A percentile compares a stretch with the other conserved stretches of the same genome.
phyloP scores from a whole-genome alignment of 2,113 vertebrate species.

The Marmota flaviventris region DNA sequence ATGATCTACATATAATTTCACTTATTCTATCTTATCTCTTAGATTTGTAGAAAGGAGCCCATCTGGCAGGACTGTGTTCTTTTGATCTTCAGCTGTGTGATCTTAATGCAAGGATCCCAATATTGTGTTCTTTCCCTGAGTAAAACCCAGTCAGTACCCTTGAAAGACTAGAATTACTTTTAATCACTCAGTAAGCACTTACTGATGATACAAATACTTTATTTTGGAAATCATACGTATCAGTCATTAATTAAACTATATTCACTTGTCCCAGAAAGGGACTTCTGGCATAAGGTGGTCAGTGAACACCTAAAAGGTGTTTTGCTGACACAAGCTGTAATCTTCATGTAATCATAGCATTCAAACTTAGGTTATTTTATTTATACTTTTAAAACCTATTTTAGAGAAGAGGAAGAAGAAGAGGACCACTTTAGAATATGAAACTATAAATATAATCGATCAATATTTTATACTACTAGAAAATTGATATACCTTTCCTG shows the following conservation, averaged over 20 bases:
- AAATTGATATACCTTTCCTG: not conserved
- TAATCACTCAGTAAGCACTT: not conserved
- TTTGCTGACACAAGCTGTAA: not conserved
- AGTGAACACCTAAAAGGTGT: not conserved
- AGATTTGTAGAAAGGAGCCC: not conserved
- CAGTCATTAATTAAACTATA: not conserved
- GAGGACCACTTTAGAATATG: not conserved
- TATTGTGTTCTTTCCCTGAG: not conserved
- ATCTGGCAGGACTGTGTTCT: not conserved
- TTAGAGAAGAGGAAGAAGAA: not conserved
- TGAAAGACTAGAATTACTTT: not conserved
- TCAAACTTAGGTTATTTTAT: not conserved
- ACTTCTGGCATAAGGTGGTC: not conserved
- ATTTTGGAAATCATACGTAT: not conserved
- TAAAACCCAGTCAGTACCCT: not conserved
- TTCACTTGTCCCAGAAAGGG: not conserved
- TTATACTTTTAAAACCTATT: not conserved
- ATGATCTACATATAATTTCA: not conserved
- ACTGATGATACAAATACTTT: not conserved
- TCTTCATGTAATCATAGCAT: not conserved
- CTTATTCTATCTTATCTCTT: not conserved
- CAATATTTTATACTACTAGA: not conserved
- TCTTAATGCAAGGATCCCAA: slow-evolving; percentile 2
- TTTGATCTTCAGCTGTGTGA: not conserved
- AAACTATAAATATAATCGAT: not conserved